Evolutionary conservation across 2,797 vertebrate species (phyloP).

Genomic region (Brachyrhaphis roseni): DNA sequence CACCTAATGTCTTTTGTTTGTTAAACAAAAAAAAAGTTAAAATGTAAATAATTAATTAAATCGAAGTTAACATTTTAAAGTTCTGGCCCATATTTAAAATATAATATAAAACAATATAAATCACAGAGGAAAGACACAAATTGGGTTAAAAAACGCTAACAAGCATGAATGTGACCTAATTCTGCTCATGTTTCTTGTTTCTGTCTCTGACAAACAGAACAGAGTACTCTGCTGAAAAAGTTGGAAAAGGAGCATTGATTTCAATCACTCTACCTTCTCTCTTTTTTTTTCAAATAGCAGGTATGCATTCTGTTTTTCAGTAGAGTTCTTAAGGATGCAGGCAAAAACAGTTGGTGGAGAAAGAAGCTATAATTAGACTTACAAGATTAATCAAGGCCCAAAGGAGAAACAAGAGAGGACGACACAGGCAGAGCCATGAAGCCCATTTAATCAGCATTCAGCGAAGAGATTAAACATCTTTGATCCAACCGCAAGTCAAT

Average conservation of each 20-base stretch:
- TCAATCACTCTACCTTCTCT: not conserved
- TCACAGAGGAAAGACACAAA: not conserved
- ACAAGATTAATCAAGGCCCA: slow-evolving; percentile 40
- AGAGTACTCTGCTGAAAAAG: not conserved
- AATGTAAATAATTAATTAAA: no score
- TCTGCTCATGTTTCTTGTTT: not conserved
- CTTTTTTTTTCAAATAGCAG: not conserved
- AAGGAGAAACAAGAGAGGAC: slow-evolving; percentile 3
- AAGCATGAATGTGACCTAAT: not conserved
- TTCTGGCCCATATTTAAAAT: no score
- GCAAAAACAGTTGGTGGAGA: not conserved
- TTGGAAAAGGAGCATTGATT: not conserved
- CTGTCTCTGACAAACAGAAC: not conserved
- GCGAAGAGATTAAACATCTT: slow-evolving; percentile 32
- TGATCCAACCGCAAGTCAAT: slow-evolving; percentile 35
- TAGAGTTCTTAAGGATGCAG: not conserved
- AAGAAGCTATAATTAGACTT: slow-evolving; percentile 2
- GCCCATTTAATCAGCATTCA: slow-evolving; percentile 17
- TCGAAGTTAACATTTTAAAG: no score
- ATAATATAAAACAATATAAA: not conserved
- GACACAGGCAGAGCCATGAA: not conserved
- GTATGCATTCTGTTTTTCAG: not conserved
- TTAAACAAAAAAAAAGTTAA: no score
- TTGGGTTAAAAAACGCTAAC: not conserved
- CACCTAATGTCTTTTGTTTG: no score